Evolutionary conservation across 2,113 vertebrate genomes (phyloP).

Genomic region (Corythornis cristatus): DNA sequence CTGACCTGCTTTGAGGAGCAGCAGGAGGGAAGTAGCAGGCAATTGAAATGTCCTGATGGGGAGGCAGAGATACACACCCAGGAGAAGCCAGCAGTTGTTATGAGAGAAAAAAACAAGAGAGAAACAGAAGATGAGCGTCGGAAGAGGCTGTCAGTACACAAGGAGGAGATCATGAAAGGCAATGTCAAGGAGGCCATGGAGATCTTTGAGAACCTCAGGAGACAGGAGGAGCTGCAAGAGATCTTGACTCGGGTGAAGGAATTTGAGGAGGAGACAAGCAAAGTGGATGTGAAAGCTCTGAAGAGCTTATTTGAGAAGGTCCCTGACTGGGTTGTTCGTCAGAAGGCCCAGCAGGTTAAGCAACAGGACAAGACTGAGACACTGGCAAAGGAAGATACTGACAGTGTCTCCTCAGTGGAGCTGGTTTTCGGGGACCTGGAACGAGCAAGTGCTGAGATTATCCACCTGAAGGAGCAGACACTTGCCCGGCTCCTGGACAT

Average conservation of each 20-base stretch:
- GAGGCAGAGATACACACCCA: not conserved
- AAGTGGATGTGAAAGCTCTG: conserved; percentile 81
- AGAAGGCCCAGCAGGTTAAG: conserved; percentile 17
- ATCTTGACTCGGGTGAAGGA: conserved; percentile 85
- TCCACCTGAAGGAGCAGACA: conserved; percentile 90
- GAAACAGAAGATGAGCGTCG: conserved; percentile 86
- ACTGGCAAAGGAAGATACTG: conserved; percentile 45
- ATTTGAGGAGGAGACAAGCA: conserved; percentile 84
- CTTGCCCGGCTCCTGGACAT: conserved; percentile 89
- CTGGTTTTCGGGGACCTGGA: conserved; percentile 89
- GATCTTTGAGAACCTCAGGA: conserved; percentile 84
- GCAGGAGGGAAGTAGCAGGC: not conserved
- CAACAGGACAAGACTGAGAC: conserved; percentile 51
- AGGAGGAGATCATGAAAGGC: conserved; percentile 89
- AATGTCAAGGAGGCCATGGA: conserved; percentile 83
- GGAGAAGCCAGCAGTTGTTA: conserved; percentile 66
- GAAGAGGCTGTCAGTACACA: conserved; percentile 87
- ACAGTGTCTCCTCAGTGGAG: conserved; percentile 79
- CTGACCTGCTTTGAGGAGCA: not conserved
- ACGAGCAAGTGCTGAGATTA: conserved; percentile 88
- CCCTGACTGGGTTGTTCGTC: conserved; percentile 79
- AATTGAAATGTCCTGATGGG: not conserved
- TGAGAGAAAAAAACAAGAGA: conserved; percentile 76
- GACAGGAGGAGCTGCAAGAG: conserved; percentile 84
- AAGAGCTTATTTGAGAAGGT: conserved; percentile 85